These are phyloP conservation scores for Catostomus latipinnis DNA, from an alignment of 2,797 vertebrate genomes.

Conservation along the genomic window DNA sequence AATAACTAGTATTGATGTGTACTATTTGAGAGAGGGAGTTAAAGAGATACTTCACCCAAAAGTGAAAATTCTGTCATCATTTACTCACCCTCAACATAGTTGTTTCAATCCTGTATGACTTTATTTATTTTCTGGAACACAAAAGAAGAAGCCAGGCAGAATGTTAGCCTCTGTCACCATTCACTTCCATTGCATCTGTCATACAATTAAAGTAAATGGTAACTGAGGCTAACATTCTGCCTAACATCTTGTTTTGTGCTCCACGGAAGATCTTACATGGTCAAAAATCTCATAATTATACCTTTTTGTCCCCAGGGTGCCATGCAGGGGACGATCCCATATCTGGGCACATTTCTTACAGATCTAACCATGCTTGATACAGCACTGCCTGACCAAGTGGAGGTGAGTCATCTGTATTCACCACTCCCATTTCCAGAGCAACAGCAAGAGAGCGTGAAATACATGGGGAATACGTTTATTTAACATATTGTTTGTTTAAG, in stretches of 20 bases:
- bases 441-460: not conserved
- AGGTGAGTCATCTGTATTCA: conserved; percentile 76
- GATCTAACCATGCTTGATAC: conserved; percentile 96
- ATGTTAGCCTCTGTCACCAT: no score
- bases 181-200: no score
- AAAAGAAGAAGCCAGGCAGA: no score
- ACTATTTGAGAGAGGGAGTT: not conserved
- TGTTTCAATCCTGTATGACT: no score
- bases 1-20: not conserved
- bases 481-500: conserved; percentile 4
- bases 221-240: no score
- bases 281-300: not conserved
- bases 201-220: no score
- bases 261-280: no score
- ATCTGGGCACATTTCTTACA: conserved; percentile 93
- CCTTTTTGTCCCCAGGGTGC: conserved; percentile 78
- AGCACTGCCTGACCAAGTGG: conserved; percentile 86
- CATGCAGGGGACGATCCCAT: conserved; percentile 95
- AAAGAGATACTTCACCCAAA: not conserved
- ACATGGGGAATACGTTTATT: no score
- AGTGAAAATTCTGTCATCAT: not conserved
- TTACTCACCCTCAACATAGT: no score
- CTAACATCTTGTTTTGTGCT: no score
- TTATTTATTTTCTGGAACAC: no score
- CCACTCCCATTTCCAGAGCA: not conserved